Evolutionary conservation across 2,797 vertebrate genomes (phyloP).

Genomic region (Columba guinea): DNA sequence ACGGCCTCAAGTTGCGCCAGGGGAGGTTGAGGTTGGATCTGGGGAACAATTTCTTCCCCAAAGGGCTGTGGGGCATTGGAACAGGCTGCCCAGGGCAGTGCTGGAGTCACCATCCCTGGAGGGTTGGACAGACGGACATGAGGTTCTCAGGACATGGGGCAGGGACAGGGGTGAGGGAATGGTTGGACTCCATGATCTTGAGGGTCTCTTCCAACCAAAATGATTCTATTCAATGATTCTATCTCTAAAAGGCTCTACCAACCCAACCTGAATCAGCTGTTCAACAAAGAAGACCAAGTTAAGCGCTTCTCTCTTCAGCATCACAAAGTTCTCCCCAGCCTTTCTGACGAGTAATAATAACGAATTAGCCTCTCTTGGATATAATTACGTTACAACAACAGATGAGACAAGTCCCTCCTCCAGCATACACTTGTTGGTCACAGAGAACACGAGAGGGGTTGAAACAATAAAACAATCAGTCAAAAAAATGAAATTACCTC

Average conservation of each 20-base stretch:
- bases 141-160: too few relatives aligned
- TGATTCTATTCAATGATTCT: too few relatives aligned
- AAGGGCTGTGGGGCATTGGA: too few relatives aligned
- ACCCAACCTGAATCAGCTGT: neutral
- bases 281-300: neutral
- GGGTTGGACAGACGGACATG: too few relatives aligned
- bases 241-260: neutral
- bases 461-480: neutral
- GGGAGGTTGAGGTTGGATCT: too few relatives aligned
- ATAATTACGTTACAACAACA: rapidly evolving
- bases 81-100: too few relatives aligned
- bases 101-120: too few relatives aligned
- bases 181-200: too few relatives aligned
- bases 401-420: neutral
- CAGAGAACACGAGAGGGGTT: rapidly evolving
- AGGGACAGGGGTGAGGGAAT: too few relatives aligned
- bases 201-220: too few relatives aligned
- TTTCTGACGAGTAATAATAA: neutral
- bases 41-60: too few relatives aligned
- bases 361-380: neutral
- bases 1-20: too few relatives aligned
- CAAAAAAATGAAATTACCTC: neutral
- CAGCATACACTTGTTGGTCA: rapidly evolving
- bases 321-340: neutral
- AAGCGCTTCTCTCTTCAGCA: neutral